phyloP scores from a whole-genome alignment of 2,113 vertebrate species.

The Mola mola region DNA sequence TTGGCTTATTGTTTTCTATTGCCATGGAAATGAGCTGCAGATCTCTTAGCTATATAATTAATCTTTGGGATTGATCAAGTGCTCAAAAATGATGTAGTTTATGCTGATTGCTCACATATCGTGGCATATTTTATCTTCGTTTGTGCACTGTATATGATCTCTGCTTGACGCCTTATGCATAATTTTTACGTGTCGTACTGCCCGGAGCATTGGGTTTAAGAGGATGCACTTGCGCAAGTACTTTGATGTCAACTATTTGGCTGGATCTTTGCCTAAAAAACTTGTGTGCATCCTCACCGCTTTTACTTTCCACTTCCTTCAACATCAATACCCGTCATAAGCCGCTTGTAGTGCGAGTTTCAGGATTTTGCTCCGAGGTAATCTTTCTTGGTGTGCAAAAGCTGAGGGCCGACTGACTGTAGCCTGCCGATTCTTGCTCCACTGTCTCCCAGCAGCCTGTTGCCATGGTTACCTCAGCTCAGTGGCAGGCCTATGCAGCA shows the following conservation, averaged over 20 bases:
- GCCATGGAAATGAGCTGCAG: conserved; percentile 60
- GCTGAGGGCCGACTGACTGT: conserved; percentile 74
- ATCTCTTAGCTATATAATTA: conserved; percentile 43
- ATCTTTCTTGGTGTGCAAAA: conserved; percentile 72
- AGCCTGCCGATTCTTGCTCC: conserved; percentile 65
- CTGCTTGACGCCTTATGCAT: conserved; percentile 31
- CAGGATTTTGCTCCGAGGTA: conserved; percentile 66
- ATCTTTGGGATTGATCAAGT: conserved; percentile 46
- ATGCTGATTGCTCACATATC: conserved; percentile 33
- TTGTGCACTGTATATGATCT: conserved; percentile 19
- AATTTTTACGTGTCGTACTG: conserved; percentile 48
- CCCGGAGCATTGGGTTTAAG: conserved; percentile 35
- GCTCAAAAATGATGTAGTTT: conserved; percentile 47
- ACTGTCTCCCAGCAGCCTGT: conserved; percentile 76
- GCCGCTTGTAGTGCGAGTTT: conserved; percentile 51
- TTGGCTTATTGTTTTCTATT: conserved; percentile 54
- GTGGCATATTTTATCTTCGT: conserved; percentile 45
- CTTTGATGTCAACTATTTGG: conserved; percentile 61
- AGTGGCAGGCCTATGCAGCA: conserved; percentile 67
- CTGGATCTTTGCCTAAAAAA: conserved; percentile 47
- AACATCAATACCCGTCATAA: conserved; percentile 56
- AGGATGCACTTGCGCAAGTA: conserved; percentile 30
- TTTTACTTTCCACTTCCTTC: conserved; percentile 41
- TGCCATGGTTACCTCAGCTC: conserved; percentile 77
- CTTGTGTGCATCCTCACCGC: conserved; percentile 39